These are phyloP conservation scores for Arvicanthis niloticus DNA, from an alignment of 2,113 vertebrate genomes.

Conservation along the genomic window DNA sequence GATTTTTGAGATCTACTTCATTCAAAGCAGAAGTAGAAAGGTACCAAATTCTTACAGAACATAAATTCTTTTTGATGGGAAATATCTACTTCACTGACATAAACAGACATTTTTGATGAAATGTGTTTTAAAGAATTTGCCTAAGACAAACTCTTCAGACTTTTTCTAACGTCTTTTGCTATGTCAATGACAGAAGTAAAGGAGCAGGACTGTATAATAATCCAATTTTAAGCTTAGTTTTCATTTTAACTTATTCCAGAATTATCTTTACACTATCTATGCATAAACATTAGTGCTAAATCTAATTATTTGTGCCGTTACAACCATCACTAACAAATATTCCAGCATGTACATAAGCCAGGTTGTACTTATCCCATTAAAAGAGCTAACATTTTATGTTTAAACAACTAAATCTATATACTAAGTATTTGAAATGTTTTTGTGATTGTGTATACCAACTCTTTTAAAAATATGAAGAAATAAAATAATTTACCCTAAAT, in stretches of 20 bases:
- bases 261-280: slow-evolving; percentile 2
- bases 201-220: not conserved
- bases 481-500: not conserved
- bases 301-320: not conserved
- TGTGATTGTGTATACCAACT: not conserved
- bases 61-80: not conserved
- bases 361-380: not conserved
- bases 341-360: not conserved
- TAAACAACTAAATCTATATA: slow-evolving; percentile 19
- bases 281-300: not conserved
- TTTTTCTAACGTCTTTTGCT: not conserved
- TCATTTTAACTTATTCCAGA: not conserved
- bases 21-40: slow-evolving; percentile 30
- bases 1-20: not conserved
- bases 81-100: not conserved
- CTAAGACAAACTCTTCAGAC: not conserved
- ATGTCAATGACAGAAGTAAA: not conserved
- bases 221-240: slow-evolving; percentile 13
- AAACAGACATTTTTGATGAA: not conserved
- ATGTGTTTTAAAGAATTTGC: not conserved
- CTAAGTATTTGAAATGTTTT: not conserved
- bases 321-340: not conserved
- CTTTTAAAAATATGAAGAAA: not conserved
- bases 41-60: not conserved
- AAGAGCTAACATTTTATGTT: not conserved